Evolutionary conservation across 2,113 vertebrate species (phyloP), one percentile per base, ranked within the genome.

Genomic region (Trichomycterus rosablanca): DNA sequence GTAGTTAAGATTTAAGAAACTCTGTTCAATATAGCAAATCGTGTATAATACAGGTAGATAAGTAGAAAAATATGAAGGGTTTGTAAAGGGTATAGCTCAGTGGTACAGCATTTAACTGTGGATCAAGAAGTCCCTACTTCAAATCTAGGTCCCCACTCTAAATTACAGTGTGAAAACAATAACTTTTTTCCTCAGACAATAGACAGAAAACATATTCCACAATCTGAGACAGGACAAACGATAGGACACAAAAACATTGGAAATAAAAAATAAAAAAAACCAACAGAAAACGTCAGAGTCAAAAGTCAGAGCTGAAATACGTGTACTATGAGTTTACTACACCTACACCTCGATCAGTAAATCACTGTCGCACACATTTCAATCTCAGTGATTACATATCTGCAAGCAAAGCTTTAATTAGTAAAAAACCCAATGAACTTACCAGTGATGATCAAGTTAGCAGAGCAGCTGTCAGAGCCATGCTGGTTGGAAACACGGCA

Each of bases 401-500:
- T 19, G 61, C 60, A 70, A 69, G 67, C 50, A 1, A 57, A 51
- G 56, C 51, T 12, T 42, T 55, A 45, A 62, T 70, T 45, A 19
- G 70, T 46, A 71, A 62, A 7, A 44, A 53, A 68, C 46, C 10
- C 19, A 1, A 2, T 6, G 9, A 34, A 85, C 92, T 89, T 86
- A 99, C 96, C 94, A 71, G 90, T 91, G 52, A 99, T 89, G 2
- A 66, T 85, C 26, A 99, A 83, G 0, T 83, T 70, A 65, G 93
- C 91, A 8, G 88, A 89, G 73, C 94, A 93, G 87, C 89, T 94
- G 78, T 85, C 92, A 7, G 87, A 87, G 75, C 96, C 96, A 0
- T 89, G 87, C 61, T 88, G 87, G 65, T 99, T 99, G 49, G 91
- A 92, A 35, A 90, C 94, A 75, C 91, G 92, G 81, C 94, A 98